Evolutionary conservation across 2,797 vertebrate species (phyloP).

Genomic region (Acridotheres tristis): DNA sequence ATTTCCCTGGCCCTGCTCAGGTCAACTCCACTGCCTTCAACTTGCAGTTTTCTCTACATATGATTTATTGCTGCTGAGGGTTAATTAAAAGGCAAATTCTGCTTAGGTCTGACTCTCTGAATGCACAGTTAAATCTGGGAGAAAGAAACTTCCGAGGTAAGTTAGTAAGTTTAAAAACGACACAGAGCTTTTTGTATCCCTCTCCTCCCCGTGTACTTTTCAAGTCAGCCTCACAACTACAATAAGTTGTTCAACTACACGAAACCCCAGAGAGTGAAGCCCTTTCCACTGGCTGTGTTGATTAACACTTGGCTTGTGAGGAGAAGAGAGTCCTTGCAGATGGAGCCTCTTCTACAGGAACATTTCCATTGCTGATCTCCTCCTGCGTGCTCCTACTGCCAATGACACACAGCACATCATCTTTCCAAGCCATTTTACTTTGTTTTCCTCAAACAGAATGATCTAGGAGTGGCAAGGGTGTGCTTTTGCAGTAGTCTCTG

Average conservation of each 20-base stretch:
- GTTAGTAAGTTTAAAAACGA: neutral
- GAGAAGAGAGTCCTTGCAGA: neutral
- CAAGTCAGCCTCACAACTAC: neutral
- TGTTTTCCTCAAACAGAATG: constrained; percentile 4
- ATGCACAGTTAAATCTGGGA: neutral
- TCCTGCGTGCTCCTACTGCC: neutral
- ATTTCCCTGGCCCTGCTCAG: neutral
- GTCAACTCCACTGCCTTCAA: neutral
- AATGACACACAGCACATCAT: neutral
- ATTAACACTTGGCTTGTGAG: neutral
- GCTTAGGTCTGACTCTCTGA: neutral
- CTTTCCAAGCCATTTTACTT: constrained; percentile 5
- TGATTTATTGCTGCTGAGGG: neutral
- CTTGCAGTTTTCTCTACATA: neutral
- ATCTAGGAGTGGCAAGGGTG: neutral
- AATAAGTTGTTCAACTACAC: neutral
- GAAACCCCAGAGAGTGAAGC: neutral
- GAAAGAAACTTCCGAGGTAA: neutral
- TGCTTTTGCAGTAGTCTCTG: constrained; percentile 11
- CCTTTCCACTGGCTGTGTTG: neutral
- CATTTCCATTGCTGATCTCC: neutral
- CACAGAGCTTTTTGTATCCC: neutral
- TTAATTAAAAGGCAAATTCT: neutral
- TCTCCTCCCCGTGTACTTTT: neutral
- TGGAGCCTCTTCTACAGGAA: neutral